Evolutionary conservation across 2,888 invertebrate species (phyloP).

Genomic region (Hirtodrosophila cameraria): DNA sequence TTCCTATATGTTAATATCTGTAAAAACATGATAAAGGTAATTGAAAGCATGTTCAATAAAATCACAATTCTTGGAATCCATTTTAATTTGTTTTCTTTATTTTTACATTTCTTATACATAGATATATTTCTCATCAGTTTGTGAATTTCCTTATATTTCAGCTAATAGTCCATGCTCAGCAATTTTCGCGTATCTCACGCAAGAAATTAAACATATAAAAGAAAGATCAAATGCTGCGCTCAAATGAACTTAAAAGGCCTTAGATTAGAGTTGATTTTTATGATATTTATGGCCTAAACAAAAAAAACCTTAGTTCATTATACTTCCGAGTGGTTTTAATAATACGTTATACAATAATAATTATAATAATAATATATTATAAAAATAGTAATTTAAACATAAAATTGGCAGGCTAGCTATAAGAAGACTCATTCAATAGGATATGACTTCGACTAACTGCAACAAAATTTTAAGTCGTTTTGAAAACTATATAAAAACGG

Average conservation of each 20-base stretch:
- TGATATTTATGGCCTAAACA: constrained; percentile 52
- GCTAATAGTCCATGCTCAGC: constrained; percentile 69
- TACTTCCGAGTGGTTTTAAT: constrained; percentile 9
- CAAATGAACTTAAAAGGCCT: constrained; percentile 38
- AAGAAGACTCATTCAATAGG: constrained; percentile 71
- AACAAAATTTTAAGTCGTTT: constrained; percentile 25
- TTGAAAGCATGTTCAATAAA: neutral
- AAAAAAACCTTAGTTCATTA: constrained; percentile 24
- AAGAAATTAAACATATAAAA: constrained; percentile 25
- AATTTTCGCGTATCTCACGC: constrained; percentile 23
- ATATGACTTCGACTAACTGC: constrained; percentile 62
- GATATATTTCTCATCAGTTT: constrained; percentile 48
- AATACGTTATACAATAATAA: constrained; percentile 13
- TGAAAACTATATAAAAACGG: constrained; percentile 38
- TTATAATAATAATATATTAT: constrained; percentile 13
- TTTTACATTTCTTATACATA: constrained; percentile 62
- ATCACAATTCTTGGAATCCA: neutral
- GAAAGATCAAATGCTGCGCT: constrained; percentile 52
- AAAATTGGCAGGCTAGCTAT: constrained; percentile 71
- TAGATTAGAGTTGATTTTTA: constrained; percentile 22
- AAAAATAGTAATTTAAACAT: constrained; percentile 42
- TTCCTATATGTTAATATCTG: too few relatives aligned
- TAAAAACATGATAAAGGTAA: too few relatives aligned
- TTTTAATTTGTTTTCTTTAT: constrained; percentile 63
- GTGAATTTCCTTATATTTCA: constrained; percentile 51